Percentiles rank a stretch among this genome's conserved stretches.
phyloP scores from a whole-genome alignment of 1,140 invertebrate species.

The Dreissena rostriformis region DNA sequence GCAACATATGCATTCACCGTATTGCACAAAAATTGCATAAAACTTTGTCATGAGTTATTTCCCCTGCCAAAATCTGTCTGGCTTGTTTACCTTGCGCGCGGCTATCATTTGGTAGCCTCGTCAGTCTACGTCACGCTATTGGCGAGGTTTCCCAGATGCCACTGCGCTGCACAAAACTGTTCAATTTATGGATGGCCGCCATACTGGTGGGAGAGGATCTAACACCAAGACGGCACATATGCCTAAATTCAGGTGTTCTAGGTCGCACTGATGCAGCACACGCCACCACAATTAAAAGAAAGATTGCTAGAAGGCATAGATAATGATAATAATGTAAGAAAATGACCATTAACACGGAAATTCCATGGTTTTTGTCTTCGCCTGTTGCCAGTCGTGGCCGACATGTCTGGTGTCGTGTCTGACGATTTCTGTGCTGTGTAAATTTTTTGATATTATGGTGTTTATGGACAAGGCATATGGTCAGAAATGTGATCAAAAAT shows the following conservation, averaged over 20 bases:
- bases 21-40: not conserved
- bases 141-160: conserved; percentile 80
- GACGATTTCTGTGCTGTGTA: not conserved
- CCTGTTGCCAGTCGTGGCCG: conserved; percentile 29
- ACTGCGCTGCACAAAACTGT: conserved; percentile 76
- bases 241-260: conserved; percentile 74
- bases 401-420: conserved; percentile 46
- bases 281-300: conserved; percentile 85
- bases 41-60: conserved; percentile 15
- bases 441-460: no score
- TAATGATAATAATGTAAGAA: conserved; percentile 86
- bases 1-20: no score
- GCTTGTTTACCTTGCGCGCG: conserved; percentile 49
- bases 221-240: conserved; percentile 76
- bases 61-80: conserved; percentile 25
- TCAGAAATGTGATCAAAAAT: no score
- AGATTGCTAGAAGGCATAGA: conserved; percentile 85
- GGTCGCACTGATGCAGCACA: conserved; percentile 83
- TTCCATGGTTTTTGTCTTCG: conserved; percentile 10
- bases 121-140: conserved; percentile 79
- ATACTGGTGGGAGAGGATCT: conserved; percentile 80
- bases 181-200: conserved; percentile 81
- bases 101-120: conserved; percentile 60
- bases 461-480: no score
- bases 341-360: conserved; percentile 15